These are phyloP conservation scores for Serinus canaria DNA, from an alignment of 2,113 vertebrate species.

Conservation along the genomic window DNA sequence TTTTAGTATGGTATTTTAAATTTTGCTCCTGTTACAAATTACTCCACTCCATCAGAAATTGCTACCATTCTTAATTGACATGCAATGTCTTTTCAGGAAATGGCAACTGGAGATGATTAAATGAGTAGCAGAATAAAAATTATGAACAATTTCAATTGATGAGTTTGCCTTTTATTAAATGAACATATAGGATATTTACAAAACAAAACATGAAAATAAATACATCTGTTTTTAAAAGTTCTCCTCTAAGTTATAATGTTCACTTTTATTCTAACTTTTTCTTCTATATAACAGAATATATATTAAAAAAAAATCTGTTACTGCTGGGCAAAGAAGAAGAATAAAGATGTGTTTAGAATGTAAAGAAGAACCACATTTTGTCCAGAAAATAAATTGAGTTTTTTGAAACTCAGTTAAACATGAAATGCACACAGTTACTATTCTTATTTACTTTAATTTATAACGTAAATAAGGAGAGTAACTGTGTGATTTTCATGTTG, in stretches of 20 bases:
- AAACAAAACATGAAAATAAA: background rate
- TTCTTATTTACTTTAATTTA: background rate
- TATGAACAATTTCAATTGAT: background rate
- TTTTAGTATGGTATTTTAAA: background rate
- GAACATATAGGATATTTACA: background rate
- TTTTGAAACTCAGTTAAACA: background rate
- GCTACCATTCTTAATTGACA: background rate
- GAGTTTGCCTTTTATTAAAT: background rate
- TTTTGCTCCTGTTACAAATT: background rate
- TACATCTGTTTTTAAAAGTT: background rate
- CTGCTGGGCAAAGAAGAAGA: background rate
- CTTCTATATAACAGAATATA: background rate
- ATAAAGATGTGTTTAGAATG: background rate
- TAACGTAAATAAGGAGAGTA: background rate
- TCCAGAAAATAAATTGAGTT: background rate
- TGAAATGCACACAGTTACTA: background rate
- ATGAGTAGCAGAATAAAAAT: background rate
- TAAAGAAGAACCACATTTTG: background rate
- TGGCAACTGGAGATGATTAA: background rate
- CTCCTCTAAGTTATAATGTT: background rate
- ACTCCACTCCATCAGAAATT: background rate
- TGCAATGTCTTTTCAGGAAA: background rate
- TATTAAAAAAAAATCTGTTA: background rate
- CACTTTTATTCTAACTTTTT: background rate
- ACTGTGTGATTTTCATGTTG: background rate